Evolutionary conservation across 2,113 vertebrate genomes (phyloP).

Genomic region (Alouatta palliata): DNA sequence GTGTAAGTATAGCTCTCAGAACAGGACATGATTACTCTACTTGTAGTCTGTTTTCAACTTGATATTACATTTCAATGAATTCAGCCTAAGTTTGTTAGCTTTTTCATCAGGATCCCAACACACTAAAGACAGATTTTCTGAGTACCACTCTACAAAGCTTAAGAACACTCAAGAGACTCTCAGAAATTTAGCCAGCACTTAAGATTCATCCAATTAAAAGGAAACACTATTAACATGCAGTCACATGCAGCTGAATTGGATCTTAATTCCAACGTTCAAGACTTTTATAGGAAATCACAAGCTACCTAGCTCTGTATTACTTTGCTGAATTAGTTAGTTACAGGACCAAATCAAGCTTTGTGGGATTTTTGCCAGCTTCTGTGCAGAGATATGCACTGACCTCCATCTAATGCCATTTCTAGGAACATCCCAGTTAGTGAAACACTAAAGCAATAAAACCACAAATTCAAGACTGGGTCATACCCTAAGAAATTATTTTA

Average conservation of each 20-base stretch:
- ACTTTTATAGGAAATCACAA: not conserved
- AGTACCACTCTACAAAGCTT: conserved; percentile 45
- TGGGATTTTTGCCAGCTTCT: not conserved
- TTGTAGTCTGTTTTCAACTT: not conserved
- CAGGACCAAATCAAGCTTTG: not conserved
- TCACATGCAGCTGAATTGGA: not conserved
- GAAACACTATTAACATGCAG: not conserved
- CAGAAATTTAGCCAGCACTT: conserved; percentile 41
- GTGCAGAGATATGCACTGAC: not conserved
- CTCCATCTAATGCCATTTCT: not conserved
- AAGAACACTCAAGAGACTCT: conserved; percentile 56
- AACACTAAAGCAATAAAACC: not conserved
- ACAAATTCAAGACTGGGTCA: not conserved
- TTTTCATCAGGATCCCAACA: not conserved
- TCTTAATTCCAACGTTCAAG: not conserved
- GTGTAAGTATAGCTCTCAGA: not conserved
- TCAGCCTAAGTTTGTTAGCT: not conserved
- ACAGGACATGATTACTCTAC: not conserved
- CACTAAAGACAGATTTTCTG: conserved; percentile 21
- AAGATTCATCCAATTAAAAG: not conserved
- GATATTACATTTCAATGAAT: not conserved
- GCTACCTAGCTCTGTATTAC: not conserved
- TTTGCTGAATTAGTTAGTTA: not conserved
- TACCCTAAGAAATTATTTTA: not conserved
- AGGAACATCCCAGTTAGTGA: not conserved